Evolutionary conservation across 2,113 vertebrate species (phyloP), one percentile per base, ranked within the genome.

Genomic region (Calyptommatus sinebrachiatus): DNA sequence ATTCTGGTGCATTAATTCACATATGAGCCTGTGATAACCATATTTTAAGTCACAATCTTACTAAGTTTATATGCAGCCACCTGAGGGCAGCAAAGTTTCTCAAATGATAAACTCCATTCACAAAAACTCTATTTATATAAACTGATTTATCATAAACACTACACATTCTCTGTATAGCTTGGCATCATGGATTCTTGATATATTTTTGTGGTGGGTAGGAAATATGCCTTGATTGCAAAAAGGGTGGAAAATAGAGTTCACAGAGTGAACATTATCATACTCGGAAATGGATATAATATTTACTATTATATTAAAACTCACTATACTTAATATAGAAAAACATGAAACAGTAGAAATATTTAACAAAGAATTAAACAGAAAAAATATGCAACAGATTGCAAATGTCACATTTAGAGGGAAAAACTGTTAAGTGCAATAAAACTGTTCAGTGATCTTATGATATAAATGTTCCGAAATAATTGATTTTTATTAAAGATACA

Each of bases 31-130:
- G 28, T n/a, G 28, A 29, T 48, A 20, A 65, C 14, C 28, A 26
- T 72, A 53, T 62, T 24, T 62, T 24, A 62, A 26, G 28, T 31
- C 26, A 21, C 41, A 29, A 0, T 5, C 24, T 20, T 41, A 74
- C 65, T 29, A 66, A 8, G 0, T 53, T 78, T 70, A 80, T 46
- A 67, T 21, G 18, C 46, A 61, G 79, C 79, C 79, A 84, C 88
- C 70, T 73, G 86, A 86, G 81, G 89, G 87, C 86, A 87, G 82
- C 71, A 88, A 77, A 82, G 50, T 29, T 16, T 68, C 79, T 61
- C 78, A 82, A 29, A 80, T 61, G 22, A 41, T 50, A 77, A 41
- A 50, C 9, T 71, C n/a, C 63, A 79, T 31, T 84, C 82, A 83
- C 41, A 79, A 50, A 83, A 82, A 61, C 53, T 5, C 35, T 3